phyloP scores from a whole-genome alignment of 2,888 invertebrate species.

The Idaea dimidiata region DNA sequence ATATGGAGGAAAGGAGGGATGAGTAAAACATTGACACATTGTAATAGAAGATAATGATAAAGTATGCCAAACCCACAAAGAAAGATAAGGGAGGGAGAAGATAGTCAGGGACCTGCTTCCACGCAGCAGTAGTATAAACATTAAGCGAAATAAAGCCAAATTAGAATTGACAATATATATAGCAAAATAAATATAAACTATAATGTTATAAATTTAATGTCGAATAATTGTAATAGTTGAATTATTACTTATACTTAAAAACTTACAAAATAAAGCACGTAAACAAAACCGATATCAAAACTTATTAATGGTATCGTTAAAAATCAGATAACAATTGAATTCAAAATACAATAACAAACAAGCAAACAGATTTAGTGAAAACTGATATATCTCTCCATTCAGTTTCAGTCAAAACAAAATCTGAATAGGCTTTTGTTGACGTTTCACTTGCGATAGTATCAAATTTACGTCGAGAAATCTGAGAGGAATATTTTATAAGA shows the following conservation, averaged over 20 bases:
- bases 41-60: no score
- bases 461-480: constrained; percentile 50
- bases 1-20: no score
- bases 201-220: no score
- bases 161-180: no score
- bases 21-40: no score
- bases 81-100: no score
- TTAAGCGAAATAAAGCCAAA: no score
- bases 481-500: background rate
- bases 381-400: constrained; percentile 56
- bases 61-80: no score
- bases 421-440: constrained; percentile 70
- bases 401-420: constrained; percentile 79
- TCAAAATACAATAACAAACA: constrained; percentile 9
- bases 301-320: background rate
- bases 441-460: constrained; percentile 72
- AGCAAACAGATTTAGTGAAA: constrained; percentile 66
- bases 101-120: no score
- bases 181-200: no score
- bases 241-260: background rate
- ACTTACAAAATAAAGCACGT: background rate
- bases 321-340: constrained; percentile 28
- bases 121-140: no score
- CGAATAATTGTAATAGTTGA: background rate
- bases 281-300: background rate